Base-by-base conservation (phyloP, 2,888 invertebrate genomes). In the Branchipolynoe longqiensis region DNA sequence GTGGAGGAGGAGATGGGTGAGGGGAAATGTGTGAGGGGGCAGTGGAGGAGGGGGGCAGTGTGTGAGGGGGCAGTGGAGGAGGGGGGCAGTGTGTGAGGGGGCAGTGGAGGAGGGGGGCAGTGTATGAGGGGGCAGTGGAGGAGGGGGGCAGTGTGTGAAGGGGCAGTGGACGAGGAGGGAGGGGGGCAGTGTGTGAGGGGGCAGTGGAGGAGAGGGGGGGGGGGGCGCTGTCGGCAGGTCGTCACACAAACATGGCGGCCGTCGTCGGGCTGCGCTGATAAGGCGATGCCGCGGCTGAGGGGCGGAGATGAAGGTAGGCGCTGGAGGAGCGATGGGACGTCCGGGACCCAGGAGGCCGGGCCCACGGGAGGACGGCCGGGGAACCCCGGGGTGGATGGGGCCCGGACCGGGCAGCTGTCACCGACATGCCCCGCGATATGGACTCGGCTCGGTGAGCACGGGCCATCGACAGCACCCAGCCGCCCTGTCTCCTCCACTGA, bases 261-360 rank as follows among this genome's bases (percentile, higher is more conserved):
- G 38, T n/a, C 38, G 38, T 33, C 18, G 69, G 36, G 69, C 33
- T 22, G 69, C 36, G 69, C 22, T 22, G 78, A 54, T 78, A 78
- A 78, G 78, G 48, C 48, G 78, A 41, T 33, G 28, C 8, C 8
- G 69, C 54, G 48, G 1, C 78, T 78, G 78, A 78, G 28, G 28
- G 28, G 18, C 1, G 41, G 28, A 78, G 78, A 78, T 78, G 78
- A 78, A 78, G 78, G 78, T 31, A 8, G 6, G 69, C 14, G 36
- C 69, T 4, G 78, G 78, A 78, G 73, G 73, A 73, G 78, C 6
- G 78, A 78, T 78, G 78, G 78, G 78, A 48, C 78, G 48, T 73
- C 73, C 73, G 22, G 1, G 41, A 78, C 33, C 12, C 1, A 18
- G 41, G 48, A 18, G 54, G 78, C 12, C 22, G 48, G 31, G 48